phyloP scores from a whole-genome alignment of 2,797 vertebrate species.

The Silurus lanzhouensis region DNA sequence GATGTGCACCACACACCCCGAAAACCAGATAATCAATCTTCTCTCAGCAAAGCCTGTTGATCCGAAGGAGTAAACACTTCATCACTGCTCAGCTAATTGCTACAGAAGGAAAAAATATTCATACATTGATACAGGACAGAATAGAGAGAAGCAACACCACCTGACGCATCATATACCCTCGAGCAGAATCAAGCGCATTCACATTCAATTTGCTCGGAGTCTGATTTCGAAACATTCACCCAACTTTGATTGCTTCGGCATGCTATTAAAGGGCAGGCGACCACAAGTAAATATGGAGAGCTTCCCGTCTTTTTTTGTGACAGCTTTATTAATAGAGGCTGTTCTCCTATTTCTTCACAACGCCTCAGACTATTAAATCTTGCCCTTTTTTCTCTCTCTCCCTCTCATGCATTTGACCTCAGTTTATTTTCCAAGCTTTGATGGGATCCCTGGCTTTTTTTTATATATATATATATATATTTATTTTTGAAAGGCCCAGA shows the following conservation, averaged over 20 bases:
- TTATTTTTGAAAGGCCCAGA: not conserved
- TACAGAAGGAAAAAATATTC: not conserved
- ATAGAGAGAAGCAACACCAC: not conserved
- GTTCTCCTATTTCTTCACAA: slow-evolving; percentile 2
- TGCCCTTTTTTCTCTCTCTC: not conserved
- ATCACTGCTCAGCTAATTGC: not conserved
- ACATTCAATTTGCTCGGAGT: not conserved
- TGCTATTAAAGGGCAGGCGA: not conserved
- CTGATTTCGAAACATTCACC: not conserved
- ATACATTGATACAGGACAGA: not conserved
- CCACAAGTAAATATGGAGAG: not conserved
- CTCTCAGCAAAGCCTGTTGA: not conserved
- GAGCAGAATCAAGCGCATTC: not conserved
- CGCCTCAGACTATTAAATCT: not conserved
- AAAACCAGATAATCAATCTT: not conserved
- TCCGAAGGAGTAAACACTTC: not conserved
- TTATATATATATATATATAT: not conserved
- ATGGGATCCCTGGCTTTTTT: not conserved
- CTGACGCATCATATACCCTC: not conserved
- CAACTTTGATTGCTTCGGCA: not conserved
- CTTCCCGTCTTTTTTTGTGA: slow-evolving; percentile 1
- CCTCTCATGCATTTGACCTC: not conserved
- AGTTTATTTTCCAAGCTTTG: not conserved
- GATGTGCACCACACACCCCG: not conserved
- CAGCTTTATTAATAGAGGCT: slow-evolving; percentile 20